A percentile compares a stretch with the other conserved stretches of the same genome.
These are phyloP conservation scores for Cecropterus lyciades DNA, from an alignment of 1,140 invertebrate species.

Conservation along the genomic window DNA sequence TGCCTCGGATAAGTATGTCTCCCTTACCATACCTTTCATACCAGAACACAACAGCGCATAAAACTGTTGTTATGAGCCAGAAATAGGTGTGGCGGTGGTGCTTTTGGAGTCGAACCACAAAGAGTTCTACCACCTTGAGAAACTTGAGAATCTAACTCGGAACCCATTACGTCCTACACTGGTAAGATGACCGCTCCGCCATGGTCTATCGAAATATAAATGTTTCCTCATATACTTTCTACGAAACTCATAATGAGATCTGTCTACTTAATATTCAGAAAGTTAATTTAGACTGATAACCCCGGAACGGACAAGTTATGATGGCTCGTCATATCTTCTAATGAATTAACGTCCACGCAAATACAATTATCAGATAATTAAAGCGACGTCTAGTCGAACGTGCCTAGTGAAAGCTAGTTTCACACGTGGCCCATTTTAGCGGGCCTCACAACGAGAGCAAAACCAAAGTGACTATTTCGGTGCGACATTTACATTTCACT, in stretches of 20 bases:
- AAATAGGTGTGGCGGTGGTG: too few species aligned
- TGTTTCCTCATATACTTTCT: slow-evolving; percentile 2
- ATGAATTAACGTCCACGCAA: slow-evolving; percentile 45
- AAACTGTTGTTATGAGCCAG: too few species aligned
- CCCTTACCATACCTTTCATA: too few species aligned
- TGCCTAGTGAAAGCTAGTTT: slow-evolving; percentile 74
- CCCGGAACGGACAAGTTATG: slow-evolving; percentile 16
- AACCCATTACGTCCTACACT: too few species aligned
- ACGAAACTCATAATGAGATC: not conserved
- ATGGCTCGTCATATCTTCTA: slow-evolving; percentile 27
- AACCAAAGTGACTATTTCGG: slow-evolving; percentile 31
- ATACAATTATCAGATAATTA: slow-evolving; percentile 69
- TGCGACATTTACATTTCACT: slow-evolving; percentile 37
- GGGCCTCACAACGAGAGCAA: slow-evolving; percentile 37
- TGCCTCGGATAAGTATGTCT: too few species aligned
- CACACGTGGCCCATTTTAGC: slow-evolving; percentile 58
- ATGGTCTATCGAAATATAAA: not conserved
- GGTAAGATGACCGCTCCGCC: too few species aligned
- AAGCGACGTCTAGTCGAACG: slow-evolving; percentile 55
- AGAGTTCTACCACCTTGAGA: too few species aligned
- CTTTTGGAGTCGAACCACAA: too few species aligned
- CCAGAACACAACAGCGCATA: too few species aligned
- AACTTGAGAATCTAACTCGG: too few species aligned
- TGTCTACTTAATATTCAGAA: slow-evolving; percentile 20
- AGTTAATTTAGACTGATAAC: slow-evolving; percentile 22